A percentile compares a stretch with the other conserved stretches of the same genome.
Evolutionary conservation across 2,888 invertebrate species (phyloP).

Genomic region (Onchidella celtica): DNA sequence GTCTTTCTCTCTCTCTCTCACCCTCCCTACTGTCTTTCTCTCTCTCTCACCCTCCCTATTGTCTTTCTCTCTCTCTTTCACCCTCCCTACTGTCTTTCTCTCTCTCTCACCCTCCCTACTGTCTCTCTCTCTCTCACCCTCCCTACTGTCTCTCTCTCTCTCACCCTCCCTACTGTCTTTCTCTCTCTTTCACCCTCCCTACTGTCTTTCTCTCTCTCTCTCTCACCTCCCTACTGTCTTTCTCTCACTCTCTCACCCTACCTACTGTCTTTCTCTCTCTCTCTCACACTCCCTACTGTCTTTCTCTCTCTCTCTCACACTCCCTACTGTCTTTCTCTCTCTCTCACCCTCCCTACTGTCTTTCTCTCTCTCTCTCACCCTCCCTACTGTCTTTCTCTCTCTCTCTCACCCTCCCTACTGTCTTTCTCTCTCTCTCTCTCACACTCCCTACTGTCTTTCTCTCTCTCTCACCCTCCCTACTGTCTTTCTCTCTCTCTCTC

Average conservation of each 20-base stretch:
- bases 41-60: background rate
- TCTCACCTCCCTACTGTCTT: background rate
- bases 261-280: background rate
- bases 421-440: background rate
- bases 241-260: background rate
- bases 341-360: background rate
- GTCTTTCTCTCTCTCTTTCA: background rate
- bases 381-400: background rate
- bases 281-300: background rate
- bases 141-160: background rate
- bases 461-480: background rate
- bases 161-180: too few relatives aligned
- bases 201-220: background rate
- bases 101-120: background rate
- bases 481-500: too few relatives aligned
- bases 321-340: background rate
- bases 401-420: background rate
- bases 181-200: too few relatives aligned
- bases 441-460: background rate
- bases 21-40: background rate
- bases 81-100: background rate
- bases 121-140: background rate
- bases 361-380: background rate
- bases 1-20: background rate
- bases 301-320: background rate